Percentiles rank a stretch among this genome's conserved stretches.
Conservation (phyloP, 2,113 vertebrate species). For the Pomatorhinus ruficollis region DNA sequence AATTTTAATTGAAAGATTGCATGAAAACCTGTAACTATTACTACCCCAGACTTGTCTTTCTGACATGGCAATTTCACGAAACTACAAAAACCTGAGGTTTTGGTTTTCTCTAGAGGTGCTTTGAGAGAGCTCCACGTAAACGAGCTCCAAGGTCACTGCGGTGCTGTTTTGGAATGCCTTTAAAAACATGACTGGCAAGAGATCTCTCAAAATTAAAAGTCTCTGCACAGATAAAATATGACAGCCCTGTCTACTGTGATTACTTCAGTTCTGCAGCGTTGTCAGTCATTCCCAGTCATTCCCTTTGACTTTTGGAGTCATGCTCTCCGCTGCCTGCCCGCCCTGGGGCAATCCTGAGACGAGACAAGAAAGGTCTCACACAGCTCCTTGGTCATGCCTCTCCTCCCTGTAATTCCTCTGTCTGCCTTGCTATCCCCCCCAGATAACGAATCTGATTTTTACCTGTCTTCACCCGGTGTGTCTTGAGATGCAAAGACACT, state of each 20-base stretch:
- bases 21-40: neutral
- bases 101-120: neutral
- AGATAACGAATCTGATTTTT: neutral
- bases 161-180: neutral
- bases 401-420: neutral
- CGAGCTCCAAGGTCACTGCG: neutral
- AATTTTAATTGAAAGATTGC: slow-evolving; percentile 3
- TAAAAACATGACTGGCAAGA: slow-evolving; percentile 22
- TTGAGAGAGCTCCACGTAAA: neutral
- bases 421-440: neutral
- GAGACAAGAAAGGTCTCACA: neutral
- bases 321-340: neutral
- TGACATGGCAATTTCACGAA: neutral
- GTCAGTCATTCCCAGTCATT: neutral
- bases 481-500: neutral
- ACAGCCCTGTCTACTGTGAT: slow-evolving; percentile 31
- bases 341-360: neutral
- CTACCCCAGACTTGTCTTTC: neutral
- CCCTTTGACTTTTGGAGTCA: neutral
- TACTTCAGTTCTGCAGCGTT: neutral
- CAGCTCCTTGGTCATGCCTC: neutral
- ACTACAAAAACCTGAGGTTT: neutral
- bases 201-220: slow-evolving; percentile 9
- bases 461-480: neutral
- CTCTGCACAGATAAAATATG: slow-evolving; percentile 27